A percentile compares a stretch with the other conserved stretches of the same genome.
These are phyloP conservation scores for Sesamia inferens DNA, from an alignment of 2,888 invertebrate species.

Conservation along the genomic window DNA sequence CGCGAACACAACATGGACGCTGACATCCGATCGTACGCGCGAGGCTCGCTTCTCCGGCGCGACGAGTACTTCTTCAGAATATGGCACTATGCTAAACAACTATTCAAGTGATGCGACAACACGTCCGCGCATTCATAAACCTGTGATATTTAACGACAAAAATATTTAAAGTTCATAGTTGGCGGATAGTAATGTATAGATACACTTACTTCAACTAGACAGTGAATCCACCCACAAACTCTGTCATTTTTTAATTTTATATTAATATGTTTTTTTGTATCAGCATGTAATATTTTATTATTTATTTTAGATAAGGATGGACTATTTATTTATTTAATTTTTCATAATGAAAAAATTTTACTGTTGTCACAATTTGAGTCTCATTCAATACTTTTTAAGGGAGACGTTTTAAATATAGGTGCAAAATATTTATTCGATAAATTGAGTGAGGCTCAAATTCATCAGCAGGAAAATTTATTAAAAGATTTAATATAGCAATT, in stretches of 20 bases:
- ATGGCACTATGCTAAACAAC: conserved; percentile 96
- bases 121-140: conserved; percentile 80
- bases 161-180: conserved; percentile 73
- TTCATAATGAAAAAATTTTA: conserved; percentile 64
- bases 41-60: conserved; percentile 94
- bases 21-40: conserved; percentile 97
- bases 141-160: conserved; percentile 86
- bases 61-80: conserved; percentile 99
- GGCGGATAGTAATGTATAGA: conserved; percentile 76
- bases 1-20: conserved; percentile 98
- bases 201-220: conserved; percentile 60
- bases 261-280: conserved; percentile 75
- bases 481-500: conserved; percentile 68
- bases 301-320: conserved; percentile 78
- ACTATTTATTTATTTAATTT: conserved; percentile 81
- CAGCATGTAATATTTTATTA: conserved; percentile 69
- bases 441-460: conserved; percentile 80
- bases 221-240: conserved; percentile 69
- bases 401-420: conserved; percentile 88
- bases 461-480: conserved; percentile 63
- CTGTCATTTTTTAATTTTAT: conserved; percentile 77
- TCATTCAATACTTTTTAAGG: conserved; percentile 78
- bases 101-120: conserved; percentile 92
- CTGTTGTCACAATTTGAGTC: conserved; percentile 74
- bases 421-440: conserved; percentile 84